phyloP scores from a whole-genome alignment of 2,797 vertebrate genomes.

The Liasis olivaceus region DNA sequence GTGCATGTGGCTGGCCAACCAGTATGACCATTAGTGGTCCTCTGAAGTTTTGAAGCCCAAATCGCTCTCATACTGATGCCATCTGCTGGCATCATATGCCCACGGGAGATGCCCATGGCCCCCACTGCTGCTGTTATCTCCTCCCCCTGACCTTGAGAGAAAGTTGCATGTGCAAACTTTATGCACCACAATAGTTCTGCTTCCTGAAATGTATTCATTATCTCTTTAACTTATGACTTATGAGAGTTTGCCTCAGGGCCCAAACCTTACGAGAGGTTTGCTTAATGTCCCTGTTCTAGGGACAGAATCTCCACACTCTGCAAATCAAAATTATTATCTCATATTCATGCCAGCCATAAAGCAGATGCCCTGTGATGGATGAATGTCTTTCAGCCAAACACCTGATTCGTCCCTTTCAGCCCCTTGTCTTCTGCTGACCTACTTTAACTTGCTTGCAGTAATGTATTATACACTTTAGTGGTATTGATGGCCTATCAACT shows the following conservation, averaged over 20 bases:
- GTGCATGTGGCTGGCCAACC: too few relatives aligned
- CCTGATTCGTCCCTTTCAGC: slow-evolving; percentile 66
- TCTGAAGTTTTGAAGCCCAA: too few relatives aligned
- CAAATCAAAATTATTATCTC: slow-evolving; percentile 72
- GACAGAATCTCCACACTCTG: slow-evolving; percentile 61
- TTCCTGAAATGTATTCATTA: background rate
- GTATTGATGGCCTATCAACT: slow-evolving; percentile 60
- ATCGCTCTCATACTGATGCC: background rate
- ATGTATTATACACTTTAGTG: slow-evolving; percentile 46
- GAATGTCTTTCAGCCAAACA: slow-evolving; percentile 59
- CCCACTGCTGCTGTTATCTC: background rate
- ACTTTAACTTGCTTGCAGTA: slow-evolving; percentile 67
- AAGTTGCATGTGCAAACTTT: background rate
- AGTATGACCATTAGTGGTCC: too few relatives aligned
- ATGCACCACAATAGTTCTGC: background rate
- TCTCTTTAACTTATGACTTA: background rate
- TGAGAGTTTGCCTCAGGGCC: background rate
- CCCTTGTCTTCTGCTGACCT: slow-evolving; percentile 60
- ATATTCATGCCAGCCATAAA: slow-evolving; percentile 59
- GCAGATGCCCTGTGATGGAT: slow-evolving; percentile 62
- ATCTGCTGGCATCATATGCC: background rate
- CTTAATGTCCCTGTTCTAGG: background rate
- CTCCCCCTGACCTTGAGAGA: background rate
- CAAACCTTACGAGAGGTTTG: background rate
- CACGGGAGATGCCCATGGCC: background rate